A percentile compares a stretch with the other conserved stretches of the same genome.
These are phyloP conservation scores for Lycodopsis pacificus DNA, from an alignment of 2,797 vertebrate species.

Conservation along the genomic window DNA sequence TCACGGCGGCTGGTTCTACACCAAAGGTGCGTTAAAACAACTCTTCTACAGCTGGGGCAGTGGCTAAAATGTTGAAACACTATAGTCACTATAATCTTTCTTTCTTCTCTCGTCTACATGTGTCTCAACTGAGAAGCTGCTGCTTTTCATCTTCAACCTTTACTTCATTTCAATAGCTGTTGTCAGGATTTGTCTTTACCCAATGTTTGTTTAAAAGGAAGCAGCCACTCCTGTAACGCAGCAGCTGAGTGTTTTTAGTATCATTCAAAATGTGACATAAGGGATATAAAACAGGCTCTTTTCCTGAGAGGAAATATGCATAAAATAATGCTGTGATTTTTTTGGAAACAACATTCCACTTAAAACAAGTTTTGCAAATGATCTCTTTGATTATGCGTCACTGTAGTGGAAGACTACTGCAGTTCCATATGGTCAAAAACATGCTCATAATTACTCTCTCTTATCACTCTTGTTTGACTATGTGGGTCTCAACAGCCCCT, in stretches of 20 bases:
- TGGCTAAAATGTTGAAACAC: not conserved
- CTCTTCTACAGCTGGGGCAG: not conserved
- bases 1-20: not conserved
- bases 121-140: not conserved
- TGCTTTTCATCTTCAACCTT: not conserved
- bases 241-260: slow-evolving; percentile 1
- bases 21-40: not conserved
- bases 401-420: slow-evolving; percentile 28
- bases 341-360: slow-evolving; percentile 45
- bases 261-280: slow-evolving; percentile 17
- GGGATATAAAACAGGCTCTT: slow-evolving; percentile 9
- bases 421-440: slow-evolving; percentile 45
- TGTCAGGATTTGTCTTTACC: not conserved
- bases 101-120: not conserved
- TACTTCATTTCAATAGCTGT: not conserved
- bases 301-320: slow-evolving; percentile 7
- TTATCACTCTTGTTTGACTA: slow-evolving; percentile 34
- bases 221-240: slow-evolving; percentile 12
- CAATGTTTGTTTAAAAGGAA: not conserved
- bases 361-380: slow-evolving; percentile 54
- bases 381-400: slow-evolving; percentile 51
- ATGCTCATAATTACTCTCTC: slow-evolving; percentile 40
- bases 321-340: slow-evolving; percentile 34
- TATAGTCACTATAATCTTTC: not conserved
- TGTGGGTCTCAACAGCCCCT: slow-evolving; percentile 19